These are phyloP conservation scores for Molossus alvarezi DNA, from an alignment of 2,797 vertebrate species.

Conservation along the genomic window DNA sequence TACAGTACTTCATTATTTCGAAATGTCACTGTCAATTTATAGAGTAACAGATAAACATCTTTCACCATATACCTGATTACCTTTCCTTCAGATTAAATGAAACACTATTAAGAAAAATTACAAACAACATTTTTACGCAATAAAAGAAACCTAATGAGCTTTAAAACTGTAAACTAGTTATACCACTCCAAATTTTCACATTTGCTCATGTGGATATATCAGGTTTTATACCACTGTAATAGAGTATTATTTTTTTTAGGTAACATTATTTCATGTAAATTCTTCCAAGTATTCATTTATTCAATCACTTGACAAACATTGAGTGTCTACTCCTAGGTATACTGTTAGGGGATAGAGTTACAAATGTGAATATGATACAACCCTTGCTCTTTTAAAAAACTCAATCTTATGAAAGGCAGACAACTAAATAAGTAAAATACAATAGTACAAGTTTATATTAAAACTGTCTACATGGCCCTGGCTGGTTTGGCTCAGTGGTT, in stretches of 20 bases:
- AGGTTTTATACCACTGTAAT: constrained; percentile 57
- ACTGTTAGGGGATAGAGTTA: constrained; percentile 2
- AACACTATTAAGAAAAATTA: constrained; percentile 81
- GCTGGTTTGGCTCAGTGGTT: too few species aligned
- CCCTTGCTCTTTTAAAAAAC: constrained; percentile 1
- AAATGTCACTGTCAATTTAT: constrained; percentile 90
- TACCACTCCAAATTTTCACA: constrained; percentile 42
- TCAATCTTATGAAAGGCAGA: constrained; percentile 44
- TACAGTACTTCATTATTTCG: constrained; percentile 88
- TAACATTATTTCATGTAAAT: constrained; percentile 58
- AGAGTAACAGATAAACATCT: constrained; percentile 90
- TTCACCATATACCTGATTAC: constrained; percentile 75
- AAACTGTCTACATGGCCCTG: neutral
- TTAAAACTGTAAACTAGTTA: constrained; percentile 62
- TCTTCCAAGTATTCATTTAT: constrained; percentile 58
- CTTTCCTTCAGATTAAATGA: constrained; percentile 80
- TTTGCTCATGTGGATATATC: constrained; percentile 10
- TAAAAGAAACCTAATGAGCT: constrained; percentile 59
- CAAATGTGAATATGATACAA: constrained; percentile 34
- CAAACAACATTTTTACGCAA: constrained; percentile 52
- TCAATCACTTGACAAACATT: constrained; percentile 56
- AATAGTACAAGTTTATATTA: neutral
- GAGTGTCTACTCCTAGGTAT: neutral
- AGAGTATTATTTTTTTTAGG: constrained; percentile 44
- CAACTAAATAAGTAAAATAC: constrained; percentile 34